Evolutionary conservation across 2,888 invertebrate genomes (phyloP), one percentile per base, ranked within the genome.

Genomic region (Epistrophe eligans): DNA sequence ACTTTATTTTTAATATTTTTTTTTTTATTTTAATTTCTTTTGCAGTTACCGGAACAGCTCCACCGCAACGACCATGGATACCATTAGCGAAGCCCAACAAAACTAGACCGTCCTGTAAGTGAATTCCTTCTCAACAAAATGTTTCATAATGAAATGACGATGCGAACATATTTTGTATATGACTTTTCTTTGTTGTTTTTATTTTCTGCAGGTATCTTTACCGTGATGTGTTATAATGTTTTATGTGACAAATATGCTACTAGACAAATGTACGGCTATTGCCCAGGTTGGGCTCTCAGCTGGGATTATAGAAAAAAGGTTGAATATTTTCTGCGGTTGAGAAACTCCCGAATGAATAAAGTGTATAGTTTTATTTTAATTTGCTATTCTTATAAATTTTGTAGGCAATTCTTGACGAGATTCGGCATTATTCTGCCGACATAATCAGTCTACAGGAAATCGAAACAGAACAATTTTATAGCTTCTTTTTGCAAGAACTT

Each of bases 221-320:
- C 99, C 89, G 99, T 99, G 91, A 98, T 99, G 98, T 99, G 99
- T 93, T 99, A 99, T 95, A 99, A 99, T 94, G 99, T 99, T 89
- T 95, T 99, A 90, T 99, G 99, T 94, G 99, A 99, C 95, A 99
- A 99, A 94, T 99, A 99, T 93, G 99, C 99, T 88, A 99, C 99
- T 73, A 94, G 99, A 90, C 98, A 99, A 94, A 98, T 99, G 97
- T 99, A 99, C 94, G 99, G 98, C 90, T 99, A 99, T 94, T 99
- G 99, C 93, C 99, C 99, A 28, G 97, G 98, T 90, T 99, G 99
- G 99, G 99, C 99, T 73, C 95, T 99, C 84, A 97, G 97, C 93
- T 99, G 99, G 99, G 98, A 99, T 91, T 99, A 99, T 94, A 95
- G 99, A 90, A 98, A 99, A 94, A 98, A 98, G 94, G 97, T 90